Evolutionary conservation across 1,140 invertebrate species (phyloP).

Genomic region (Caenorhabditis remanei): DNA sequence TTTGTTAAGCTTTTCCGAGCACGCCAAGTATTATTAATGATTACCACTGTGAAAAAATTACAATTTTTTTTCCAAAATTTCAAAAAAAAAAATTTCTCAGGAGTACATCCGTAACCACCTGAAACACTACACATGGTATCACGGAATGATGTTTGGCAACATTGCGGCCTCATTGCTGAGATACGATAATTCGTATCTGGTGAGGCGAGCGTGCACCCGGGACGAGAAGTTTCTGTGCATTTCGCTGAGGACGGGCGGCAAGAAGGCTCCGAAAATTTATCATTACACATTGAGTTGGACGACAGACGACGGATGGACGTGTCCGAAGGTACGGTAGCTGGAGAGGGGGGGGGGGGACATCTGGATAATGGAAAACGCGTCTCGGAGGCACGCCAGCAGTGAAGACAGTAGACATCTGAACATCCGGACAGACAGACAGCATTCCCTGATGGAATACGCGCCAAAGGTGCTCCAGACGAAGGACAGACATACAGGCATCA

Average conservation of each 20-base stretch:
- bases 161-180: background rate
- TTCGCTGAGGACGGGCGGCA: background rate
- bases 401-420: no score
- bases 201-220: background rate
- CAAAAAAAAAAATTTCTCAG: no score
- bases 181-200: background rate
- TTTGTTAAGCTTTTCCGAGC: no score
- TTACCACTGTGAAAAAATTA: background rate
- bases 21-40: no score
- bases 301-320: background rate
- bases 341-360: no score
- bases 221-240: background rate
- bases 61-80: background rate
- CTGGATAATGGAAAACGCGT: no score
- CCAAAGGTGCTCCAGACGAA: no score
- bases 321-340: slow-evolving; percentile 7
- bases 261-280: background rate
- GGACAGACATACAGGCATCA: no score
- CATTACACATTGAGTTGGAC: background rate
- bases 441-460: no score
- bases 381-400: no score
- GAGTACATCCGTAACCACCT: background rate
- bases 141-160: slow-evolving; percentile 28
- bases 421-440: no score
- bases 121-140: slow-evolving; percentile 12